phyloP scores from a whole-genome alignment of 2,797 vertebrate genomes.

The Tangara arthus region DNA sequence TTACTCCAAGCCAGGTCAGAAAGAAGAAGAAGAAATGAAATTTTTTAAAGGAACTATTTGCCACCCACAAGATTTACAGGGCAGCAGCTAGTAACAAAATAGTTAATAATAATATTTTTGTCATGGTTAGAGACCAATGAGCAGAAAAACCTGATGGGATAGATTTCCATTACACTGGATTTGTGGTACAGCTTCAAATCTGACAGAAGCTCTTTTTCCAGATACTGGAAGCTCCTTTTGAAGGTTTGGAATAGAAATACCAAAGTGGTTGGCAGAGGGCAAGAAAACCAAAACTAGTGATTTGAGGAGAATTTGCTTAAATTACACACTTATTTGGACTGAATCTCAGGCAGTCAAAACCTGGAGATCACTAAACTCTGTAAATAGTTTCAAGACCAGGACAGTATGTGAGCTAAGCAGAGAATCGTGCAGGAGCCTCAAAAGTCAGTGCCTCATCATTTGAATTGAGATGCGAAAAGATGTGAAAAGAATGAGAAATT shows the following conservation, averaged over 20 bases:
- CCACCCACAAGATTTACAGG: background rate
- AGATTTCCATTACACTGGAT: background rate
- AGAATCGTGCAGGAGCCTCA: background rate
- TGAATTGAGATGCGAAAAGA: background rate
- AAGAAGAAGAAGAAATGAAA: background rate
- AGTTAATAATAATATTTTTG: background rate
- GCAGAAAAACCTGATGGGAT: background rate
- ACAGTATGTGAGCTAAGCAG: background rate
- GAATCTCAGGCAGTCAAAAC: background rate
- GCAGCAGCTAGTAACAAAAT: background rate
- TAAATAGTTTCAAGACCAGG: background rate
- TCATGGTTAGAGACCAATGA: background rate
- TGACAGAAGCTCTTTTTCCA: background rate
- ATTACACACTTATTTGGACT: background rate
- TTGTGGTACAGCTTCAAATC: background rate
- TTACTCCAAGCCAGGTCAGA: background rate
- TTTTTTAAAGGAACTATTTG: background rate
- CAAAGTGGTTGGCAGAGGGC: rapidly evolving
- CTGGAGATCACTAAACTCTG: background rate
- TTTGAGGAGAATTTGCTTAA: background rate
- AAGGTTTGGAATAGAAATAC: background rate
- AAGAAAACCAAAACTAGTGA: background rate
- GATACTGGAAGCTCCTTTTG: background rate
- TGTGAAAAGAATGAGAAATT: background rate
- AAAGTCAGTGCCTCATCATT: background rate